Evolutionary conservation across 1,140 invertebrate genomes (phyloP), one percentile per base, ranked within the genome.

Genomic region (Olivierus martensii): DNA sequence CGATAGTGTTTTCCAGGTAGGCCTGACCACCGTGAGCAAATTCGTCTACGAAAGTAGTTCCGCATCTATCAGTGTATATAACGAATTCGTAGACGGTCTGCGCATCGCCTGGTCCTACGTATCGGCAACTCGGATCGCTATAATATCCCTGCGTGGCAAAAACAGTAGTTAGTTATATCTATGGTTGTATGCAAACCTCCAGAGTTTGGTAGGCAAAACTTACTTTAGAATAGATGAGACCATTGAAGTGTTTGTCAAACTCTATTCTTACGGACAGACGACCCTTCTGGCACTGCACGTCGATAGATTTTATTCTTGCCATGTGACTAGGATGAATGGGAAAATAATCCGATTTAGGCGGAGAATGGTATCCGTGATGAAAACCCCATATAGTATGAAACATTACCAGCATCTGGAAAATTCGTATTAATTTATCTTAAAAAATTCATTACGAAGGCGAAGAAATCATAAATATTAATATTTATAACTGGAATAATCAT

Each of bases 161-260:
- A n/a, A n/a, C n/a, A n/a, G n/a, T n/a, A n/a, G n/a, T n/a, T n/a
- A n/a, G n/a, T n/a, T n/a, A n/a, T n/a, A n/a, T n/a, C n/a, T n/a
- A n/a, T n/a, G n/a, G n/a, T n/a, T n/a, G n/a, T n/a, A n/a, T n/a
- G n/a, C n/a, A n/a, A n/a, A n/a, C n/a, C 9, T 28, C 1, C 28
- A 9, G 4, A 28, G 9, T 41, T 14, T 21, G 75, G 62, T 82
- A 77, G 39, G 73, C 74, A 59, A 76, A 76, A 54, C 77, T 74
- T n/a, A 80, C 80, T 63, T 82, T 82, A 59, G 79, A 82, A 69
- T 81, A 83, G 38, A 83, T 76, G 17, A 83, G 73, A n/a, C 81
- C 81, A 56, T 79, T 73, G 59, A 80, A 83, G 2, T 75, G 66
- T 45, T 75, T 71, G 3, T 74, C 68, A 61, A 83, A 83, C 35